Evolutionary conservation across 2,797 vertebrate species (phyloP), one percentile per base, ranked within the genome.

Genomic region (Tachyglossus aculeatus): DNA sequence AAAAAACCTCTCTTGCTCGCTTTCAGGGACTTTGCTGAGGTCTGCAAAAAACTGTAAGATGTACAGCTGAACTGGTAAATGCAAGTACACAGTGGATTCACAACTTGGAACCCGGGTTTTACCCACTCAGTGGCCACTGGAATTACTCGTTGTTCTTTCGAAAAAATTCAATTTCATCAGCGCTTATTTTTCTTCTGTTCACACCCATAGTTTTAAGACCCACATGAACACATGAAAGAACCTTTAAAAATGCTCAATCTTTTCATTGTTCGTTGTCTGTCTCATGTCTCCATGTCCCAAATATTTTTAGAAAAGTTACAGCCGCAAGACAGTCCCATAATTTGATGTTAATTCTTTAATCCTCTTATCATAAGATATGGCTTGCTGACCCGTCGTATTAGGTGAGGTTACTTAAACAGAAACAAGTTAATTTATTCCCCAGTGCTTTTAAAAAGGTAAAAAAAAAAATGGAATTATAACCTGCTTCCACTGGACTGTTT

Each of bases 321-420:
- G 57, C 43, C 9, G 60, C 7, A 44, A 41, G 39, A 64, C 61
- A 81, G 67, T 68, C 44, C 82, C 80, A 62, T 77, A 80, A 86
- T 82, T 71, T 74, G 74, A 80, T 70, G 69, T 81, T 80, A 85
- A 84, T 86, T 83, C 77, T 67, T 75, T 87, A 83, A 84, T 85
- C 81, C 71, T 55, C 84, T 83, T 86, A 83, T 82, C 22, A 51
- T 73, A 67, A 80, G 70, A 70, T 56, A 72, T 9, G 54, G 75
- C 74, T 57, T 67, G 67, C 32, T 76, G 80, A 88, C 77, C n/a
- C 78, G 84, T 66, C 64, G 69, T 0, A 24, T 31, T 31, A 47
- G 27, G 13, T 45, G 47, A 74, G 47, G 75, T 71, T 80, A 75
- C 71, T 88, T 29, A 75, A 77, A 55, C 69, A 58, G 67, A 64